Evolutionary conservation across 2,113 vertebrate genomes (phyloP).

Genomic region (Cygnus atratus): DNA sequence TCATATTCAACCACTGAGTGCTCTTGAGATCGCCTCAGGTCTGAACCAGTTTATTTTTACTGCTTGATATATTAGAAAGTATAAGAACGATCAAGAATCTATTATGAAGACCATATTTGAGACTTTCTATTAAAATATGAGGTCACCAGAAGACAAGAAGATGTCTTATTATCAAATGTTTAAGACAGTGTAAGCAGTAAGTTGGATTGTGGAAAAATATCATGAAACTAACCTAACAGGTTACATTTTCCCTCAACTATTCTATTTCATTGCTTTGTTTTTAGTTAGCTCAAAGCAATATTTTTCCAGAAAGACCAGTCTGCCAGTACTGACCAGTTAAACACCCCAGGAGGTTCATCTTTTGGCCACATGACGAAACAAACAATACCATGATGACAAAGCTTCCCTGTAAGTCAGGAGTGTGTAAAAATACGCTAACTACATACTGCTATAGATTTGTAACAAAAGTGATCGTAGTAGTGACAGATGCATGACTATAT

Average conservation of each 20-base stretch:
- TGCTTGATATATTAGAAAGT: background rate
- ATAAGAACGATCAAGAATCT: background rate
- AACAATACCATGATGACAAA: background rate
- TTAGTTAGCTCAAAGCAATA: background rate
- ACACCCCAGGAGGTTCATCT: background rate
- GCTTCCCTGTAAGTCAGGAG: background rate
- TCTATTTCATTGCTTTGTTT: background rate
- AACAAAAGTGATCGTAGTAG: background rate
- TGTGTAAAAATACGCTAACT: background rate
- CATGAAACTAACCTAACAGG: background rate
- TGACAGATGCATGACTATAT: background rate
- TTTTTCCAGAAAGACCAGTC: conserved; percentile 2
- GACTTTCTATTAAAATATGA: background rate
- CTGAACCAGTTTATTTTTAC: background rate
- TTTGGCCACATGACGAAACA: background rate
- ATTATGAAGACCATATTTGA: background rate
- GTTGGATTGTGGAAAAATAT: background rate
- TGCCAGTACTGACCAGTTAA: background rate
- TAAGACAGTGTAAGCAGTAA: background rate
- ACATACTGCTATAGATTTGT: background rate
- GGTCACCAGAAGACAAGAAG: background rate
- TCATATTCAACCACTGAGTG: background rate
- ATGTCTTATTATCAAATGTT: background rate
- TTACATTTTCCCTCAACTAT: background rate
- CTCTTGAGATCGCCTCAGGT: background rate